A percentile compares a stretch with the other conserved stretches of the same genome.
Evolutionary conservation across 2,113 vertebrate genomes (phyloP).

Genomic region (Odocoileus virginianus): DNA sequence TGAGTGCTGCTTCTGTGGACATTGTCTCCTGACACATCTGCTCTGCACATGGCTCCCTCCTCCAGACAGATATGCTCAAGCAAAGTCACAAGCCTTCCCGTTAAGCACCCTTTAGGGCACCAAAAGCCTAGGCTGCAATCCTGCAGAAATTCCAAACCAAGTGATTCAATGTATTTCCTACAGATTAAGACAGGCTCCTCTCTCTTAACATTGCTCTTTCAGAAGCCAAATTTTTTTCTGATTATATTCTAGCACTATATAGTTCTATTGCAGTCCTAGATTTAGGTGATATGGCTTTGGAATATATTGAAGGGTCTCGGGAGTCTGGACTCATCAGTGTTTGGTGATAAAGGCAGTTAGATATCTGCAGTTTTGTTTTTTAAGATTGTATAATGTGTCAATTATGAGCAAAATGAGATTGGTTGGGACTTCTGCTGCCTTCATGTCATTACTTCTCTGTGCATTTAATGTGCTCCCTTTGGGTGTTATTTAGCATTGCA

Average conservation of each 20-base stretch:
- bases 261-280: background rate
- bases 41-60: background rate
- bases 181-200: background rate
- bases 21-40: background rate
- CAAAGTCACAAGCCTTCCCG: background rate
- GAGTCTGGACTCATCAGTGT: background rate
- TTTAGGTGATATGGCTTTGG: background rate
- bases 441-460: background rate
- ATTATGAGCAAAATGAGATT: conserved; percentile 19
- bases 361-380: background rate
- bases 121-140: background rate
- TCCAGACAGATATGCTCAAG: background rate
- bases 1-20: background rate
- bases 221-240: background rate
- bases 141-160: background rate
- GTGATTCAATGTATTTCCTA: background rate
- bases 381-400: background rate
- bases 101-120: background rate
- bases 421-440: background rate
- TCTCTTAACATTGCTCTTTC: background rate
- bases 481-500: background rate
- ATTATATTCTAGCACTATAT: background rate
- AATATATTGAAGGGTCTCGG: background rate
- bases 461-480: background rate
- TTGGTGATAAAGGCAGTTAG: conserved; percentile 31